Evolutionary conservation across 1,140 invertebrate genomes (phyloP).

Genomic region (Leptopilina clavipes): DNA sequence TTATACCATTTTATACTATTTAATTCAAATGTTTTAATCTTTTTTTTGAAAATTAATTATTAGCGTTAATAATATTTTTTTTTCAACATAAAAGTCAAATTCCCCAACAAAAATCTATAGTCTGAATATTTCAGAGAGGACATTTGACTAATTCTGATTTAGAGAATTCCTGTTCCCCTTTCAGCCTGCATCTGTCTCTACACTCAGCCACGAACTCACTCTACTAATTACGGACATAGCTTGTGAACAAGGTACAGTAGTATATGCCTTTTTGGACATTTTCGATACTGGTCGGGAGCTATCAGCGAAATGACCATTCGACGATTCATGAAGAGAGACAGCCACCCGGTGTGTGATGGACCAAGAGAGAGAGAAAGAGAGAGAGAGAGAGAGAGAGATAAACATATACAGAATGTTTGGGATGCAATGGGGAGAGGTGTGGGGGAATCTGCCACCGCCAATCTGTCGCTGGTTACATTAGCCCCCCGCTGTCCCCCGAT

Average conservation of each 20-base stretch:
- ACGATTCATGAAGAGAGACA: constrained; percentile 49
- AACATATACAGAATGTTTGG: constrained; percentile 6
- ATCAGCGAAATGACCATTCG: constrained; percentile 72
- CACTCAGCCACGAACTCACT: constrained; percentile 27
- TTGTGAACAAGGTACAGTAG: constrained; percentile 53
- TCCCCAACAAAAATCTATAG: background rate
- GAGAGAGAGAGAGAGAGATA: too few relatives aligned
- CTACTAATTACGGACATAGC: constrained; percentile 44
- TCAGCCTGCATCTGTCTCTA: constrained; percentile 38
- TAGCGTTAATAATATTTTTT: too few relatives aligned
- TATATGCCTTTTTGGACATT: constrained; percentile 69
- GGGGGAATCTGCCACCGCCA: constrained; percentile 65
- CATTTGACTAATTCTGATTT: too few relatives aligned
- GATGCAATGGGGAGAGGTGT: constrained; percentile 10
- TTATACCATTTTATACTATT: too few relatives aligned
- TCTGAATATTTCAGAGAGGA: background rate
- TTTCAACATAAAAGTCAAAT: background rate
- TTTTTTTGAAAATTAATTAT: too few relatives aligned
- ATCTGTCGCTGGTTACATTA: constrained; percentile 75
- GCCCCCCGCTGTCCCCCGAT: constrained; percentile 51
- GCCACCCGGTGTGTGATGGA: constrained; percentile 25
- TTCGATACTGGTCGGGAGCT: constrained; percentile 66
- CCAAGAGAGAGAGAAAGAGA: constrained; percentile 25
- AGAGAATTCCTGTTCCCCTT: background rate
- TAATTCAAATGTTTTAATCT: too few relatives aligned